Percentiles rank a stretch among this genome's conserved stretches.
Evolutionary conservation across 2,797 vertebrate genomes (phyloP).

Genomic region (Anableps anableps): DNA sequence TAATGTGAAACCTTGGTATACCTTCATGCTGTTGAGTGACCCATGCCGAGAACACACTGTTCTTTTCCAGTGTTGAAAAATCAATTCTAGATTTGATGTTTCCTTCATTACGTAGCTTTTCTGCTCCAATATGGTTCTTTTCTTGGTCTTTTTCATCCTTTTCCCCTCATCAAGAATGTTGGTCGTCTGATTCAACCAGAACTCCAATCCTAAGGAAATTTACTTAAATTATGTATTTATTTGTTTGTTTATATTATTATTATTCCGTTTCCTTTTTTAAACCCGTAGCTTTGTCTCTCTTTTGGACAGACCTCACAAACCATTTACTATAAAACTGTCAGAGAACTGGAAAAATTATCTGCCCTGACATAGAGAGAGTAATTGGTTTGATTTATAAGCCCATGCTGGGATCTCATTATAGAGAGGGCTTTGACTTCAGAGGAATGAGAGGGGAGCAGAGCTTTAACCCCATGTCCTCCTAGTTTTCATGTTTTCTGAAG

Average conservation of each 20-base stretch:
- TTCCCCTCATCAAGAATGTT: constrained; percentile 44
- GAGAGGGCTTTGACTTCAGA: constrained; percentile 49
- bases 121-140: constrained; percentile 54
- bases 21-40: background rate
- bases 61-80: constrained; percentile 63
- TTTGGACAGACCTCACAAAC: constrained; percentile 38
- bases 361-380: constrained; percentile 63
- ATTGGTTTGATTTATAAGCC: constrained; percentile 66
- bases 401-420: constrained; percentile 69
- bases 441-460: constrained; percentile 31
- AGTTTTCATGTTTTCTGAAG: constrained; percentile 23
- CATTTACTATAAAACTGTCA: constrained; percentile 49
- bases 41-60: constrained; percentile 6
- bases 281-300: constrained; percentile 35
- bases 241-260: background rate
- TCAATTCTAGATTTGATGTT: constrained; percentile 32
- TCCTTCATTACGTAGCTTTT: constrained; percentile 51
- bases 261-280: constrained; percentile 27
- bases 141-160: constrained; percentile 26
- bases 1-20: background rate
- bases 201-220: constrained; percentile 25
- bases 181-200: constrained; percentile 39
- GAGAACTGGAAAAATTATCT: constrained; percentile 50
- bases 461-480: constrained; percentile 28
- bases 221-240: constrained; percentile 16